These are phyloP conservation scores for Sinocyclocheilus anophthalmus DNA, from an alignment of 2,113 vertebrate genomes.

Conservation along the genomic window DNA sequence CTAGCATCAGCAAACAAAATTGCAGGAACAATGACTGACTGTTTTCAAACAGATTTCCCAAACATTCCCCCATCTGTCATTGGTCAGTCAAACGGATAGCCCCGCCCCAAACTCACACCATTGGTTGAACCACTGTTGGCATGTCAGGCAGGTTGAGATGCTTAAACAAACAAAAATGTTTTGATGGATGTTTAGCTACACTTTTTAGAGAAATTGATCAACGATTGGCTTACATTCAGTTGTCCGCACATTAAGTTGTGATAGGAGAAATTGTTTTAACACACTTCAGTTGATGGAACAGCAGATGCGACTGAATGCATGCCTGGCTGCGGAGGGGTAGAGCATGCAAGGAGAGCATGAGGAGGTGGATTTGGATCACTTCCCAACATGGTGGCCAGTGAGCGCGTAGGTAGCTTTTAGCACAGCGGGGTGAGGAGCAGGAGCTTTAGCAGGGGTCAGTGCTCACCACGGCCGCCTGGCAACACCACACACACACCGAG, in stretches of 20 bases:
- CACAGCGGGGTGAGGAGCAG: constrained; percentile 61
- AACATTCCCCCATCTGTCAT: not conserved
- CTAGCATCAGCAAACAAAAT: not conserved
- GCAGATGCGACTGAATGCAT: not conserved
- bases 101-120: not conserved
- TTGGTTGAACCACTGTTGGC: not conserved
- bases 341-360: constrained; percentile 41
- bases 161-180: not conserved
- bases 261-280: too few species aligned
- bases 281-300: too few species aligned
- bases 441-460: constrained; percentile 73
- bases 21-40: not conserved
- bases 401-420: constrained; percentile 74
- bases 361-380: constrained; percentile 66
- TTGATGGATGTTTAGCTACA: not conserved
- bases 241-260: not conserved
- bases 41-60: not conserved
- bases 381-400: constrained; percentile 69
- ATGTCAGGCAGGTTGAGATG: not conserved
- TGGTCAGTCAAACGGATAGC: not conserved
- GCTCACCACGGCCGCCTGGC: constrained; percentile 61
- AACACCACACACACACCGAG: constrained; percentile 57
- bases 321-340: constrained; percentile 59
- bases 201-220: not conserved
- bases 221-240: not conserved